Evolutionary conservation across 2,113 vertebrate species (phyloP), one percentile per base, ranked within the genome.

Genomic region (Calypte anna): DNA sequence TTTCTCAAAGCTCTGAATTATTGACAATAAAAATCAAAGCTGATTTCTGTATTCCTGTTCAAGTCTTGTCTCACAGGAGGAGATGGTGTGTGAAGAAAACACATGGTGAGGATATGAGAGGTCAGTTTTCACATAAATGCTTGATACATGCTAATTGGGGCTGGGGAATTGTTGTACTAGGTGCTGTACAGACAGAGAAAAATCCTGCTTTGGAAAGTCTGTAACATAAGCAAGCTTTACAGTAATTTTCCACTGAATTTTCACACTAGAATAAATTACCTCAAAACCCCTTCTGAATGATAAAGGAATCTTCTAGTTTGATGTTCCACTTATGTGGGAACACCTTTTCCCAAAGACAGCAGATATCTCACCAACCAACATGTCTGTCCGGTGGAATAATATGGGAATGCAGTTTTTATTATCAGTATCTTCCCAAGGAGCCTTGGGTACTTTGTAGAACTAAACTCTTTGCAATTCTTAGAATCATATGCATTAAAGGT

Each of bases 401-500:
- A 82, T 83, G 89, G 92, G 82, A 89, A 89, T 79, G 62, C 58
- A 82, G 78, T 46, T 97, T 93, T 96, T 89, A 92, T 94, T 93
- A 92, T 89, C 94, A 79, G 74, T 44, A 61, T 84, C 91, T 95
- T 96, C 77, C 93, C 84, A 79, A 92, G 93, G 92, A 95, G 62
- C 91, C 87, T 38, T 44, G 85, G 89, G 73, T 94, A 61, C 91
- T 95, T 96, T 95, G 88, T 84, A 95, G 84, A 69, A 74, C 70
- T 89, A 12, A 95, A 89, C 92, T 87, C 92, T 92, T 93, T 95
- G 91, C 93, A 73, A 58, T 58, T 92, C 89, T 95, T 74, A 78
- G 81, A 94, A 87, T 92, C 83, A 68, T 69, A 81, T 92, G 94
- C 80, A 76, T 95, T 94, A 96, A 92, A 94, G 91, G 89, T 94